phyloP scores from a whole-genome alignment of 2,888 invertebrate species.

The Macaria liturata region DNA sequence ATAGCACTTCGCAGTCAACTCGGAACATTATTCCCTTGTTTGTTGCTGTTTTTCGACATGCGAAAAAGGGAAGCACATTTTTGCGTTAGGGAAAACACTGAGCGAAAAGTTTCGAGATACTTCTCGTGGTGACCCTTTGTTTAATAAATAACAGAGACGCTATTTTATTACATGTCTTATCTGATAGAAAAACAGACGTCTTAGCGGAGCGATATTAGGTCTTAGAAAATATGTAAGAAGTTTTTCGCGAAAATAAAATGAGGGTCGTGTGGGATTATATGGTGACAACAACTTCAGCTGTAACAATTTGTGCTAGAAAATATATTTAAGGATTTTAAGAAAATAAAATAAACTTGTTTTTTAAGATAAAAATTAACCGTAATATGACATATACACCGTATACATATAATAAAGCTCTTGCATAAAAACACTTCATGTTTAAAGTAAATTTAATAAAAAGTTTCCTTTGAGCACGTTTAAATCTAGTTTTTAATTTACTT shows the following conservation, averaged over 20 bases:
- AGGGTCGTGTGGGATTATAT: slow-evolving; percentile 12
- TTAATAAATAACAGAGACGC: slow-evolving; percentile 32
- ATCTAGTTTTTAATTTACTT: too few species aligned
- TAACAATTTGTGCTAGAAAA: slow-evolving; percentile 10
- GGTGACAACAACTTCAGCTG: slow-evolving; percentile 26
- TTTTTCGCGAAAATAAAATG: slow-evolving; percentile 33
- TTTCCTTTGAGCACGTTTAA: too few species aligned
- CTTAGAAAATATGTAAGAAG: slow-evolving; percentile 12
- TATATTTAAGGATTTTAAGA: slow-evolving; percentile 1
- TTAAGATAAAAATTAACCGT: too few species aligned
- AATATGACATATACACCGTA: too few species aligned
- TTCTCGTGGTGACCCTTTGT: slow-evolving; percentile 34
- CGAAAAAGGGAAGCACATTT: slow-evolving; percentile 52
- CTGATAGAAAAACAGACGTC: slow-evolving; percentile 24
- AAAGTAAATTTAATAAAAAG: too few species aligned
- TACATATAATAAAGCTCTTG: too few species aligned
- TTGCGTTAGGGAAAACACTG: slow-evolving; percentile 33
- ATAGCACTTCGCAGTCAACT: slow-evolving; percentile 56
- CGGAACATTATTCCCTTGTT: slow-evolving; percentile 56
- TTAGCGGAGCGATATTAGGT: slow-evolving; percentile 6
- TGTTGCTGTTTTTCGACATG: slow-evolving; percentile 54
- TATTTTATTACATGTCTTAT: slow-evolving; percentile 34
- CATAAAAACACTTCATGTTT: too few species aligned
- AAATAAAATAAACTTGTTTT: too few species aligned
- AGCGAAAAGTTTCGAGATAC: slow-evolving; percentile 42